Evolutionary conservation across 2,113 vertebrate genomes (phyloP).

Genomic region (Strix uralensis): DNA sequence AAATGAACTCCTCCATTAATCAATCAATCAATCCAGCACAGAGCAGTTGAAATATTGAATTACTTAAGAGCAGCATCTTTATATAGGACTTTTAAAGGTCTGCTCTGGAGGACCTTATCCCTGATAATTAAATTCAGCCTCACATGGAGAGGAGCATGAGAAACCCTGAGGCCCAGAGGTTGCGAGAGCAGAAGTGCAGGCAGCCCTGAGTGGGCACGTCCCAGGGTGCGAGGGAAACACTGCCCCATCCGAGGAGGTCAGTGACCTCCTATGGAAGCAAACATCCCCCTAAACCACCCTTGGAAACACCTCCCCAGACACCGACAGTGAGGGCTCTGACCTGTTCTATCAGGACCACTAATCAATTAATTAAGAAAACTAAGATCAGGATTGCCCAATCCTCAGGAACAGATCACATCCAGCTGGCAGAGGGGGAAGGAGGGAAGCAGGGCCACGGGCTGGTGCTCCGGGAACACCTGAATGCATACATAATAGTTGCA

Average conservation of each 20-base stretch:
- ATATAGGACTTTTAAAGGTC: conserved; percentile 64
- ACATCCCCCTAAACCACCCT: background rate
- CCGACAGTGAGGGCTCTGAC: background rate
- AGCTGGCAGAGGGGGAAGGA: background rate
- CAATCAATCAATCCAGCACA: conserved; percentile 65
- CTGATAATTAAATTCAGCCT: conserved; percentile 18
- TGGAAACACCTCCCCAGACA: background rate
- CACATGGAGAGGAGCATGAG: background rate
- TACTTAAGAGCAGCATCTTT: conserved; percentile 66
- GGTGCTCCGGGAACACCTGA: background rate
- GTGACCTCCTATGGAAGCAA: background rate
- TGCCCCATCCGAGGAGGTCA: background rate
- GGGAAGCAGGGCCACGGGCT: background rate
- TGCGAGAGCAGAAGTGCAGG: background rate
- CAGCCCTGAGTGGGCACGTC: background rate
- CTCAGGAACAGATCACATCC: background rate
- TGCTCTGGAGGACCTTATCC: conserved; percentile 56
- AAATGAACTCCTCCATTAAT: conserved; percentile 68
- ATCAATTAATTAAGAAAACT: background rate
- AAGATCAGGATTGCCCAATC: background rate
- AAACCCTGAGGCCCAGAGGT: conserved; percentile 24
- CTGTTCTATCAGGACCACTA: background rate
- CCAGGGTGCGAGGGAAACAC: background rate
- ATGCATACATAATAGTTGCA: background rate
- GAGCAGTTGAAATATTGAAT: conserved; percentile 69